These are phyloP conservation scores for Eilema griseolum DNA, from an alignment of 2,888 invertebrate species.

Conservation along the genomic window DNA sequence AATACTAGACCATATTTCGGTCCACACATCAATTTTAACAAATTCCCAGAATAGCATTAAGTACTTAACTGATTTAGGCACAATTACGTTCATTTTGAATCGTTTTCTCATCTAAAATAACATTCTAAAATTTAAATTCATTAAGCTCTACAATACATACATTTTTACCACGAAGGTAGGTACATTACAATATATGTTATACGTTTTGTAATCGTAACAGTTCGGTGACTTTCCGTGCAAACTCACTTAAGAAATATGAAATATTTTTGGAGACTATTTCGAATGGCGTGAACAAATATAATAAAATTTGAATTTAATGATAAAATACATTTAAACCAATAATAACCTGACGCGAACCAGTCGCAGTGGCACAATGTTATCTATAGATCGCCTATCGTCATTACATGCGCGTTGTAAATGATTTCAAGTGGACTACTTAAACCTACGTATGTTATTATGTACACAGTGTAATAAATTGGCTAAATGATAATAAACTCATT, in stretches of 20 bases:
- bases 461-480: constrained; percentile 75
- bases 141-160: constrained; percentile 56
- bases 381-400: constrained; percentile 49
- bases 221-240: constrained; percentile 49
- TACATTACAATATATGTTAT: constrained; percentile 38
- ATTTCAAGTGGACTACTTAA: constrained; percentile 76
- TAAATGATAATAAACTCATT: constrained; percentile 75
- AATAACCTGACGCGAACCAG: constrained; percentile 54
- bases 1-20: constrained; percentile 33
- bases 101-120: constrained; percentile 51
- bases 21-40: constrained; percentile 33
- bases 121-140: constrained; percentile 51
- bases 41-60: constrained; percentile 48
- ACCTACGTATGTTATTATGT: constrained; percentile 70
- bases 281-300: constrained; percentile 54
- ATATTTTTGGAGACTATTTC: constrained; percentile 46
- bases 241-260: constrained; percentile 43
- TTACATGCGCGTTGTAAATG: constrained; percentile 61
- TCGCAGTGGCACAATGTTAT: constrained; percentile 50
- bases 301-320: constrained; percentile 57
- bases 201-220: constrained; percentile 40
- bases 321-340: constrained; percentile 62
- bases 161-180: constrained; percentile 35
- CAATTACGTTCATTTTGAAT: constrained; percentile 54
- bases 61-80: constrained; percentile 60